Base-by-base conservation (phyloP, 1,140 invertebrate genomes). In the Brachionus koreanus region DNA sequence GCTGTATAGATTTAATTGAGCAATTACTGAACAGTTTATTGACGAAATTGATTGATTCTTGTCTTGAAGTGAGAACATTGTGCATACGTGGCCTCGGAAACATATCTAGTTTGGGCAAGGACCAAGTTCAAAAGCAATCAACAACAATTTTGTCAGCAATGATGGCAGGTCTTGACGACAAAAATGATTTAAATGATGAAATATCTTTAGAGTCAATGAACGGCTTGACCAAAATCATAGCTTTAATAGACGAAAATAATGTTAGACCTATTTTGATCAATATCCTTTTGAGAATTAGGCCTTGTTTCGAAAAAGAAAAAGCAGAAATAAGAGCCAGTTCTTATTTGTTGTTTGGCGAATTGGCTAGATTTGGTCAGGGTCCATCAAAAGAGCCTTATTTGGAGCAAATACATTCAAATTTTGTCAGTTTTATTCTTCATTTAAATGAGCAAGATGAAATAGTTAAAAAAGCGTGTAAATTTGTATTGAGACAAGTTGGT, bases 341-440 rank as follows among this genome's bases (percentile, higher is more conserved):
- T 0, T 91, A 94, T 81, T 89, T 90, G 10, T 84, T 94, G 57
- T 93, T 94, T 86, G 93, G 93, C 0, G 91, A 93, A 84, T 87
- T 94, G 35, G 90, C 90, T 61, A 83, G 86, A 83, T 91, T 88
- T 88, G 88, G 88, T 63, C 87, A 86, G 65, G 87, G 87, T 74
- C 87, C 86, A 5, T 88, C 86, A 25, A 88, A 85, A 79, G 86
- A 86, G 35, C 86, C 87, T 46, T 90, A 93, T 84, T 87, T 91
- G 42, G 93, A 94, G 82, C 93, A 94, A 86, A 91, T 93, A 0
- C 89, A 93, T 76, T 90, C 90, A 9, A 93, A 93, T 84, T 87
- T 94, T 23, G 91, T 93, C 37, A 92, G 92, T 76, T 90, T 94
- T 57, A 85, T 94, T 29, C 86, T 94, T 16, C 93, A 94, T 87